These are phyloP conservation scores for Drosophila repletoides DNA, from an alignment of 1,140 invertebrate genomes.

Conservation along the genomic window DNA sequence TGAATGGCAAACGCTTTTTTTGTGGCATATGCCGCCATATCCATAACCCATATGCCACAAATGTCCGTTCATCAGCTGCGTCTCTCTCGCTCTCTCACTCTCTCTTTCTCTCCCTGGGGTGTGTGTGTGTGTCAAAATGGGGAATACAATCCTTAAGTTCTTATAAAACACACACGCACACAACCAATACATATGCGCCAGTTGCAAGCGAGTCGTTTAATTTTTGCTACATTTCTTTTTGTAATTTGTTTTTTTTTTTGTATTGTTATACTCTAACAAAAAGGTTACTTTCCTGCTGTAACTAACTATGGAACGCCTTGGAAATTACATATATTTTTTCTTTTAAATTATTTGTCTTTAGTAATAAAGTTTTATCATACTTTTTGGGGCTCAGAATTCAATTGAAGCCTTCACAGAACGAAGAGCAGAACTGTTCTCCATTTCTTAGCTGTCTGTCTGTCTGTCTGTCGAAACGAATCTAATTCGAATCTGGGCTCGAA, in stretches of 20 bases:
- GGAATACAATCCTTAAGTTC: slow-evolving; percentile 11
- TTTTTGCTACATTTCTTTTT: slow-evolving; percentile 32
- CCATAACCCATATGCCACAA: slow-evolving; percentile 49
- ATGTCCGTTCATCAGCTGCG: slow-evolving; percentile 48
- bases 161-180: neutral
- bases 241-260: neutral
- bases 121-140: slow-evolving; percentile 27
- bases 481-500: too few relatives aligned
- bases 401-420: too few relatives aligned
- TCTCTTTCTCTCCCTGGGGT: too few relatives aligned
- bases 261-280: slow-evolving; percentile 7
- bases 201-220: slow-evolving; percentile 40
- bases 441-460: too few relatives aligned
- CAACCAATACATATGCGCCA: slow-evolving; percentile 26
- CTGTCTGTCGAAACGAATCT: too few relatives aligned
- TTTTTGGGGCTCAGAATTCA: too few relatives aligned
- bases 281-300: too few relatives aligned
- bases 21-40: slow-evolving; percentile 39
- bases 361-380: too few relatives aligned
- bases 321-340: neutral
- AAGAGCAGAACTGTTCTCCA: too few relatives aligned
- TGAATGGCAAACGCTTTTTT: slow-evolving; percentile 36
- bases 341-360: neutral
- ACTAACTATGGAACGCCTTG: neutral
- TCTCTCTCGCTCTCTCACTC: too few relatives aligned